Evolutionary conservation across 2,888 invertebrate genomes (phyloP), one percentile per base, ranked within the genome.

Genomic region (Drosophila kambysellisi): DNA sequence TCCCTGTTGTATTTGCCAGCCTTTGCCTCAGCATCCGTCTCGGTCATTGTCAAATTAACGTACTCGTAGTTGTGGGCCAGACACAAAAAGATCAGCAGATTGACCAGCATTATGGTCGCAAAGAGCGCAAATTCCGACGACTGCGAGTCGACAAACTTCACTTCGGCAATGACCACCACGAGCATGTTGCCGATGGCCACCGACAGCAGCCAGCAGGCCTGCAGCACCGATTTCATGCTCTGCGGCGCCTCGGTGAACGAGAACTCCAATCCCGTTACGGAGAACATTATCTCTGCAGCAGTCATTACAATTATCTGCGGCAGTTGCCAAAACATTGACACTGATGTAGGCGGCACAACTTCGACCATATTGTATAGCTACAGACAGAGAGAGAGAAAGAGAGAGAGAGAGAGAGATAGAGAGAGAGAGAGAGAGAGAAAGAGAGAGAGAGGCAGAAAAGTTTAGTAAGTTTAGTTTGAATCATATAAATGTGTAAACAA

Each of bases 281-380:
- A 98, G 93, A 99, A 98, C 96, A 99, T 97, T 50, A 99, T 97
- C 93, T 99, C 99, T 0, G 96, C 99, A 88, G 96, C 95, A 0
- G 99, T 98, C 88, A 99, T 96, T 20, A 99, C 94, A 57, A 99
- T 93, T 91, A 98, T 99, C 92, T 99, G 99, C 0, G 99, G 99
- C 29, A 99, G 91, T 88, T 98, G 95, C 93, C 93, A 93, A 6
- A 97, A 92, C 90, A 99, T 97, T 86, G 97, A 96, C 3, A 98
- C 92, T 1, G 95, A 95, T 92, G 97, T 97, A 0, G 96, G 95
- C 3, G 95, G 93, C 0, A 96, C 96, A 41, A 87, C 80, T 51
- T 82, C 60, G 35, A 65, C 91, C 17, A 90, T 29, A 20, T 91
- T 86, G 46, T 74, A 66, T 39, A 75, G 71, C 92, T 92, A 52